Percentiles rank a stretch among this genome's conserved stretches.
Evolutionary conservation across 2,797 vertebrate genomes (phyloP).

Genomic region (Micropoecilia bifurca): DNA sequence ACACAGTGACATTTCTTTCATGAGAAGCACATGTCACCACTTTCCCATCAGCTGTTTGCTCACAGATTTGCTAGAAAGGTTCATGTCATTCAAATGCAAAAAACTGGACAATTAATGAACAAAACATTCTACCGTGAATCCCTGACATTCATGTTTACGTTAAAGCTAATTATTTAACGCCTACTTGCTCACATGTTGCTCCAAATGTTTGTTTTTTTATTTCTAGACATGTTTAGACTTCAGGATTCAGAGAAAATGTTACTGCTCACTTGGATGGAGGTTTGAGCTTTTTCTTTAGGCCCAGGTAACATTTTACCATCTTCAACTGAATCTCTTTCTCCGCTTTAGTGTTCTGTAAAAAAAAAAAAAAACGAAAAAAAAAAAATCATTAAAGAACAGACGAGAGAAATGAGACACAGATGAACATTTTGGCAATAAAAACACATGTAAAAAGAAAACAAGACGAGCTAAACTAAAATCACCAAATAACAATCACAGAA

Average conservation of each 20-base stretch:
- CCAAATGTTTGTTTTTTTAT: neutral
- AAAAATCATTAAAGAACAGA: neutral
- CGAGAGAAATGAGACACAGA: neutral
- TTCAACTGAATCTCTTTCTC: constrained; percentile 86
- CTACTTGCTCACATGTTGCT: constrained; percentile 9
- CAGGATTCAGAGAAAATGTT: neutral
- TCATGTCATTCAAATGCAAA: neutral
- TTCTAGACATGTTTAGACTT: neutral
- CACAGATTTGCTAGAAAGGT: neutral
- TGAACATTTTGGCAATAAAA: constrained; percentile 3
- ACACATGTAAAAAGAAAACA: neutral
- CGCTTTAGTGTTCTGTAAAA: constrained; percentile 87
- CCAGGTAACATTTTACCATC: constrained; percentile 90
- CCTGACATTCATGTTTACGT: neutral
- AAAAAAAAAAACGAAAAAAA: neutral
- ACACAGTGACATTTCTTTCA: neutral
- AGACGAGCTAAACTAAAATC: neutral
- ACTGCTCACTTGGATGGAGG: constrained; percentile 88
- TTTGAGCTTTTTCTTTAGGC: constrained; percentile 92
- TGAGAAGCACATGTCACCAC: neutral
- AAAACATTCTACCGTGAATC: neutral
- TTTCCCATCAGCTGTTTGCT: neutral
- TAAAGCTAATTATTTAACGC: neutral
- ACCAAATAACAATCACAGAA: constrained; percentile 14
- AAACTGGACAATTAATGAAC: neutral